A percentile compares a stretch with the other conserved stretches of the same genome.
Conservation (phyloP, 1,140 invertebrate species). For the Pseudomyrmex gracilis region DNA sequence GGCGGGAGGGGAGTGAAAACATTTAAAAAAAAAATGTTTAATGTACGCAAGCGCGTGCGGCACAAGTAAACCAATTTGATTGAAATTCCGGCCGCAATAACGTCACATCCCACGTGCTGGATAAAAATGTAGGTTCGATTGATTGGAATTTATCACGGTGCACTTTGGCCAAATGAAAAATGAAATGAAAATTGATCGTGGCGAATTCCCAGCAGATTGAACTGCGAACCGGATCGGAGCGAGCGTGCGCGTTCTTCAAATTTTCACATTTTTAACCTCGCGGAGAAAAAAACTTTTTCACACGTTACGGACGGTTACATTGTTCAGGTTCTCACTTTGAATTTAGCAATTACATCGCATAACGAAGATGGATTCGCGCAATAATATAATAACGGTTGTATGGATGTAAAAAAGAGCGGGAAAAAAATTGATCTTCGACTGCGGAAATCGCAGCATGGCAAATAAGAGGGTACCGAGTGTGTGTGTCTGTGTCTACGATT, state of each 20-base stretch:
- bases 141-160: constrained; percentile 52
- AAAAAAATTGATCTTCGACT: constrained; percentile 15
- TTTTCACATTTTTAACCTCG: constrained; percentile 43
- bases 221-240: constrained; percentile 9
- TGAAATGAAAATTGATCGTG: constrained; percentile 59
- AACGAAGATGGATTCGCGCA: constrained; percentile 33
- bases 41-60: neutral
- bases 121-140: constrained; percentile 28
- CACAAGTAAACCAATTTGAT: constrained; percentile 59
- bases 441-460: neutral
- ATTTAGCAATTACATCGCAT: constrained; percentile 33
- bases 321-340: constrained; percentile 38
- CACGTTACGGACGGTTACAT: constrained; percentile 36
- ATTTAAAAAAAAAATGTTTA: constrained; percentile 22
- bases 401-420: neutral
- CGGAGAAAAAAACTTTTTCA: constrained; percentile 15
- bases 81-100: constrained; percentile 59
- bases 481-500: too few relatives aligned
- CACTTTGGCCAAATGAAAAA: constrained; percentile 51
- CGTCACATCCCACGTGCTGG: constrained; percentile 23
- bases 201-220: constrained; percentile 15
- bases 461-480: neutral
- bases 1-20: constrained; percentile 2
- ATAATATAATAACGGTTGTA: constrained; percentile 43
- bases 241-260: constrained; percentile 40